A percentile compares a stretch with the other conserved stretches of the same genome.
Evolutionary conservation across 2,888 invertebrate genomes (phyloP).

Genomic region (Hydroisotoma schaefferi): DNA sequence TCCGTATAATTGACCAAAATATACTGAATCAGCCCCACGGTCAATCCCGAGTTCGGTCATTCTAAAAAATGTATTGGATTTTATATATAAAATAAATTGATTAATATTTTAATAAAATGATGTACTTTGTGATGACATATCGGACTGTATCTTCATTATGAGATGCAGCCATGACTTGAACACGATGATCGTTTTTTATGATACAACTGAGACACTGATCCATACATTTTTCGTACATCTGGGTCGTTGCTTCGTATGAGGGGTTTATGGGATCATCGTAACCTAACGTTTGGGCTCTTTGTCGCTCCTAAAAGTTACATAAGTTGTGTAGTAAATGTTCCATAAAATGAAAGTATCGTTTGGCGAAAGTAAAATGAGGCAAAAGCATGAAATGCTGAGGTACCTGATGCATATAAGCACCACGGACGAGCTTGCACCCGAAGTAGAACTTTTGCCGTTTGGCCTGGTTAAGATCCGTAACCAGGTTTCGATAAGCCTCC

Average conservation of each 20-base stretch:
- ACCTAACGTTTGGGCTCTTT: slow-evolving; percentile 81
- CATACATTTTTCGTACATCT: slow-evolving; percentile 87
- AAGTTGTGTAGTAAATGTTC: too few relatives aligned
- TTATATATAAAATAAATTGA: too few relatives aligned
- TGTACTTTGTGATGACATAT: slow-evolving; percentile 84
- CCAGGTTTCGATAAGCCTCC: slow-evolving; percentile 79
- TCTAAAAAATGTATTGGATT: slow-evolving; percentile 51
- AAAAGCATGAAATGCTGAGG: too few relatives aligned
- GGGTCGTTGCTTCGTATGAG: slow-evolving; percentile 82
- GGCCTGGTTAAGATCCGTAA: slow-evolving; percentile 91
- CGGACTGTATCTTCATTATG: slow-evolving; percentile 98
- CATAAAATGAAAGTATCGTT: too few relatives aligned
- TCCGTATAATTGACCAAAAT: slow-evolving; percentile 96
- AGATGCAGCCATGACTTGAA: slow-evolving; percentile 97
- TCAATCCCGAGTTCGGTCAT: slow-evolving; percentile 91
- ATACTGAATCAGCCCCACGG: slow-evolving; percentile 90
- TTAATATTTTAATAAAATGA: too few relatives aligned
- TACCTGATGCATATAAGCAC: slow-evolving; percentile 97
- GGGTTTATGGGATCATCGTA: slow-evolving; percentile 95
- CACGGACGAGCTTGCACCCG: slow-evolving; percentile 95
- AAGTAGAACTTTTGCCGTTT: slow-evolving; percentile 95
- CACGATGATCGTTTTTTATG: slow-evolving; percentile 65
- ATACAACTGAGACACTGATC: slow-evolving; percentile 79
- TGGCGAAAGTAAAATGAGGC: too few relatives aligned
- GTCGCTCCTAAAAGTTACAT: slow-evolving; percentile 87